Evolutionary conservation across 2,888 invertebrate species (phyloP), one percentile per base, ranked within the genome.

Genomic region (Blera fallax): DNA sequence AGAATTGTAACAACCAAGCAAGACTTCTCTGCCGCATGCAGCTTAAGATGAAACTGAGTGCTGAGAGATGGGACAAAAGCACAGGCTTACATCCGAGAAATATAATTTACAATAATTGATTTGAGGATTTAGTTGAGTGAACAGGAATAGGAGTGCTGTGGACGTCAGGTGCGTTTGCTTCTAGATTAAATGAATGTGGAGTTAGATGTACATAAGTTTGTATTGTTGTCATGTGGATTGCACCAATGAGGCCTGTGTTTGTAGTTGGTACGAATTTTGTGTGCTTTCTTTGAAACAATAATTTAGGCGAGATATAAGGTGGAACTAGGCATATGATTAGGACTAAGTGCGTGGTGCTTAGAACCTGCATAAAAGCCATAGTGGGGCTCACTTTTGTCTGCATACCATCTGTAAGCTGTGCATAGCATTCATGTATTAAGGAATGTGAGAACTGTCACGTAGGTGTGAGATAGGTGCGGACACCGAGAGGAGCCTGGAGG

Each of bases 51-150:
- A 45, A 32, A 5, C 24, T 60, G 0, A 10, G 14, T 1, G 18
- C 11, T 10, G 6, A n/a, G 24, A 1, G 43, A 43, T 27, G 14
- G 50, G 32, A 14, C 18, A 40, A 14, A 0, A 16, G 34, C 11
- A 11, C 24, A n/a, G 34, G 34, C 34, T 29, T 40, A 54, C 43
- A 45, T 32, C 21, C n/a, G 62, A 50, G 37, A n/a, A 73, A 54
- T 54, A 32, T 64, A 52, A 54, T 43, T 43, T 43, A 74, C 73
- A 64, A 56, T 65, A 76, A 76, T 76, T 76, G 74, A 76, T 76
- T 65, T 56, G 11, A 16, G 45, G 65, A 65, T 56, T 56, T 21
- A 24, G 24, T 64, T 40, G 11, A 65, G 27, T 37, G 27, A 34
- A 40, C 21, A 27, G 40, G 37, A 5, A 11, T 18, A 8, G 3